Conservation (phyloP, 1,140 invertebrate genomes). For the Apis florea region DNA sequence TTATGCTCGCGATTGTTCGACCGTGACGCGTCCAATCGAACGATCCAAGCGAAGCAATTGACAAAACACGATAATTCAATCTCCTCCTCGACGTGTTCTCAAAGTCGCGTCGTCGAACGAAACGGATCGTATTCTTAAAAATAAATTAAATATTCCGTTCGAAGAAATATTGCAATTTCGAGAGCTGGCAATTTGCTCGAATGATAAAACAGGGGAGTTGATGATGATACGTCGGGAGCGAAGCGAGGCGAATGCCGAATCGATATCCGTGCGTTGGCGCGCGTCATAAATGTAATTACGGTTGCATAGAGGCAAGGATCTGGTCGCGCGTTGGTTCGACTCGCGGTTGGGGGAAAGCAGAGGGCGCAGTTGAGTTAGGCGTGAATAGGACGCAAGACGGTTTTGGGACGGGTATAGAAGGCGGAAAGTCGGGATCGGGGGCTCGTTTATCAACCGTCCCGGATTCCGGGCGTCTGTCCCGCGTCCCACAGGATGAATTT, state of each 20-base stretch:
- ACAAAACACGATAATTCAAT: no score
- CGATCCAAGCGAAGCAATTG: no score
- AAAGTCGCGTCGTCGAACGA: no score
- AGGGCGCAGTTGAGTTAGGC: neutral
- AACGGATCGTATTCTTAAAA: no score
- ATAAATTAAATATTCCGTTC: no score
- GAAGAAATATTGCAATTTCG: no score
- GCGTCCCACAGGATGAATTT: slow-evolving; percentile 72
- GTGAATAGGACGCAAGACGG: neutral
- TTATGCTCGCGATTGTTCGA: no score
- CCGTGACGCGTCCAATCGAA: no score
- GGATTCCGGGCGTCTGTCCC: slow-evolving; percentile 71
- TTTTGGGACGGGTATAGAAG: slow-evolving; percentile 37
- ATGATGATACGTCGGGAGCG: no score
- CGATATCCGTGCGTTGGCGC: slow-evolving; percentile 39
- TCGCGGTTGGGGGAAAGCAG: neutral
- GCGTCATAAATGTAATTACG: slow-evolving; percentile 61
- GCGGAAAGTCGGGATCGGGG: slow-evolving; percentile 65
- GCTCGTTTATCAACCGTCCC: slow-evolving; percentile 72
- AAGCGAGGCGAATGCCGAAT: slow-evolving; percentile 7
- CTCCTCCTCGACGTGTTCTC: no score
- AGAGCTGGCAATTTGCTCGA: no score
- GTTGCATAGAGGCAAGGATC: slow-evolving; percentile 40
- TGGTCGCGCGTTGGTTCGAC: slow-evolving; percentile 50
- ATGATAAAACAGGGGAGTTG: no score